These are phyloP conservation scores for Mesocentrotus franciscanus DNA, from an alignment of 53 echinoderm and acorn worm genomes.

Conservation along the genomic window DNA sequence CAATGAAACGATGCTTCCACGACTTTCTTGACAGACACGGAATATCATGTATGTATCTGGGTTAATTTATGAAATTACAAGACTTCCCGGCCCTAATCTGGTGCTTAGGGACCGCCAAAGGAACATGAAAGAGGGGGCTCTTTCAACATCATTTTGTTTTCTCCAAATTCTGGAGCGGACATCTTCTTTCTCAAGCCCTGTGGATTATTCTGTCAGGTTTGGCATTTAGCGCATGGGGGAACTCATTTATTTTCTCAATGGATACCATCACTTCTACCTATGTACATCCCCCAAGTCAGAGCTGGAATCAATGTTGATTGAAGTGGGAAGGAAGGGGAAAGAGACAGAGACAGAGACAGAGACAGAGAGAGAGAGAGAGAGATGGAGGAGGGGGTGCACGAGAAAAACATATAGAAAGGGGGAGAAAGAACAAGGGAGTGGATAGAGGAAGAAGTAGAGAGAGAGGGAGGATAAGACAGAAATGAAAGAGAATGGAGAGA, in stretches of 20 bases:
- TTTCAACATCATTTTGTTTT: not conserved
- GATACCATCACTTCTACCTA: constrained; percentile 15
- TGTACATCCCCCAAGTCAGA: not conserved
- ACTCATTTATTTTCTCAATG: constrained; percentile 1
- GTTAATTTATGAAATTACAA: constrained; percentile 10
- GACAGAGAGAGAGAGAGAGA: not conserved
- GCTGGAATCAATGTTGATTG: not conserved
- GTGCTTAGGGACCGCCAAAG: not conserved
- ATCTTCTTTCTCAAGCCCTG: not conserved
- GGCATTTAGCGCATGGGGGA: not conserved
- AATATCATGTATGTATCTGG: not conserved
- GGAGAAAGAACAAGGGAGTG: not conserved
- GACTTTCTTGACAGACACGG: not conserved
- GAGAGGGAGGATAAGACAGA: not conserved
- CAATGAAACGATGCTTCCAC: not conserved
- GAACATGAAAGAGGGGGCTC: not conserved
- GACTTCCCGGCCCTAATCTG: not conserved
- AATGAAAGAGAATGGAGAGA: not conserved
- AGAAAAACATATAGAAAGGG: not conserved
- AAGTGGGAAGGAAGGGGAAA: not conserved
- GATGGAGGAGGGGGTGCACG: not conserved
- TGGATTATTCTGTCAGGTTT: constrained; percentile 5
- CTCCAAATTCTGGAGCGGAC: not conserved
- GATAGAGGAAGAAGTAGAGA: not conserved
- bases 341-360: not conserved